phyloP scores from a whole-genome alignment of 2,113 vertebrate species.

The Butorides virescens region DNA sequence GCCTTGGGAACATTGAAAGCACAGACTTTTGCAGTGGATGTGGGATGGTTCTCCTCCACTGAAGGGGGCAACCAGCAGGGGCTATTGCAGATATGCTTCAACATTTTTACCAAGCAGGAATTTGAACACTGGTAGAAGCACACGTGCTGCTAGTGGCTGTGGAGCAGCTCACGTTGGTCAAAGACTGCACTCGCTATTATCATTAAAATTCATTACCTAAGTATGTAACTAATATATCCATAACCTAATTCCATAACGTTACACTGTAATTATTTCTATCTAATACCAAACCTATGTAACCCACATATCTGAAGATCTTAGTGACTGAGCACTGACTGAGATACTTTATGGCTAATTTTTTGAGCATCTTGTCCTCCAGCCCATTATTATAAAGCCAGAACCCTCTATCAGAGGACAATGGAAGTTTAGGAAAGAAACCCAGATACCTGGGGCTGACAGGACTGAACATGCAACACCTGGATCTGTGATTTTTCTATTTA shows the following conservation, averaged over 20 bases:
- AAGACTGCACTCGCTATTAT: not conserved
- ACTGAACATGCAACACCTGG: not conserved
- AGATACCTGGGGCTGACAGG: not conserved
- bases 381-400: not conserved
- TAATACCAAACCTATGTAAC: not conserved
- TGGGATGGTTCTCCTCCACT: not conserved
- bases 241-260: not conserved
- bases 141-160: not conserved
- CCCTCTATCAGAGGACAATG: not conserved
- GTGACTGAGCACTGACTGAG: not conserved
- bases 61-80: not conserved
- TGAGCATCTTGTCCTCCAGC: not conserved
- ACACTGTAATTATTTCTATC: not conserved
- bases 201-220: not conserved
- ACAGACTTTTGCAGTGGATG: not conserved
- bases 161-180: not conserved
- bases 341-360: not conserved
- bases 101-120: not conserved
- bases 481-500: not conserved
- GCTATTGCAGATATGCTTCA: not conserved
- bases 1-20: rapidly evolving
- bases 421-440: not conserved
- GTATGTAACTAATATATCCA: not conserved
- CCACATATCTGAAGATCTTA: not conserved
- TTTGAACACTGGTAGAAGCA: not conserved